Evolutionary conservation across 1,140 invertebrate genomes (phyloP).

Genomic region (Ostrea denselamellosa): DNA sequence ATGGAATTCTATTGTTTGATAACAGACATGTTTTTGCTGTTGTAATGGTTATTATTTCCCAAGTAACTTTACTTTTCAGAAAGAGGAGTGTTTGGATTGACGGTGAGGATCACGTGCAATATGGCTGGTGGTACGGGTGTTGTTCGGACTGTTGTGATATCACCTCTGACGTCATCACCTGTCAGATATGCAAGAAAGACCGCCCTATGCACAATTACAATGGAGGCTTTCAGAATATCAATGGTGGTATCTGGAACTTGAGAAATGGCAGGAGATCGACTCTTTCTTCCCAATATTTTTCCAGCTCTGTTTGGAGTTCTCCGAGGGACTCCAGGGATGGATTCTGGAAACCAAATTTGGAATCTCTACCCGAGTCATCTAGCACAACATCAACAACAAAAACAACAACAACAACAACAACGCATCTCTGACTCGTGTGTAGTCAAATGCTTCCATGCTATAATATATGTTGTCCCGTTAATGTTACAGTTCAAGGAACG

Average conservation of each 20-base stretch:
- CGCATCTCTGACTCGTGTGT: neutral
- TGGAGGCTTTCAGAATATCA: neutral
- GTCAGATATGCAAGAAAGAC: neutral
- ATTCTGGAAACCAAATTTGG: neutral
- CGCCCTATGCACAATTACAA: neutral
- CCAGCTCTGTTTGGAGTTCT: neutral
- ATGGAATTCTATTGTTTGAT: too few relatives aligned
- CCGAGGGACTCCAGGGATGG: neutral
- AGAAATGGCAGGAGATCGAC: neutral
- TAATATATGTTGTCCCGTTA: too few relatives aligned
- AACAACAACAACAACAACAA: neutral
- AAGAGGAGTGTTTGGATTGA: neutral
- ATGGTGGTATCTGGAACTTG: neutral
- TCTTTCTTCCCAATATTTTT: neutral
- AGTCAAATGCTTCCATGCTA: too few relatives aligned
- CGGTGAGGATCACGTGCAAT: neutral
- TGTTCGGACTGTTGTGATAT: neutral
- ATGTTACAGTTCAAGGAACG: too few relatives aligned
- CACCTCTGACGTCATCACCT: neutral
- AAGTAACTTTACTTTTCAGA: neutral
- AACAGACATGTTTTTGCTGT: too few relatives aligned
- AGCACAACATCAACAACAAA: neutral
- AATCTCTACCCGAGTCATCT: neutral
- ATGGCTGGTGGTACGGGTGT: neutral
- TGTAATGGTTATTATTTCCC: too few relatives aligned